Evolutionary conservation across 2,113 vertebrate species (phyloP), one percentile per base, ranked within the genome.

Genomic region (Aythya baeri): DNA sequence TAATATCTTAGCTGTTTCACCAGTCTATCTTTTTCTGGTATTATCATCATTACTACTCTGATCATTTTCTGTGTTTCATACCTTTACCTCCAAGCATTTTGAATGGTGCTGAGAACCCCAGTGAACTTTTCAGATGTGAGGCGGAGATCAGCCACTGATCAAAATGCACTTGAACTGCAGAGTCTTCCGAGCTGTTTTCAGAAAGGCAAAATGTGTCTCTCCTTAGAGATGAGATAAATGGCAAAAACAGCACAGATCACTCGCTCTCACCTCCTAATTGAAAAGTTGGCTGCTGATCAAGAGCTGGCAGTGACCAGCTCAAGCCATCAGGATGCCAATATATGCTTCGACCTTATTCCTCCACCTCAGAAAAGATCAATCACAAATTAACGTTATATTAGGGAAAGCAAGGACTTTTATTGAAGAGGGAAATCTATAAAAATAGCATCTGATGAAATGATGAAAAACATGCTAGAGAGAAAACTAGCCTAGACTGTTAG

Each of bases 281-380:
- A 98, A 98, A 94, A 97, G 81, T 85, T 98, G 97, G 97, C 97
- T 91, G 83, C 79, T 93, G 86, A 96, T 97, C 97, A 97, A 97
- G 93, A 86, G 58, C 32, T 86, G 84, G 92, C 83, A 85, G 86
- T 96, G 92, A 96, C 96, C 97, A 93, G 36, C 75, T 70, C 79
- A 88, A 96, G 80, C 68, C 96, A 94, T 97, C 65, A 74, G 83
- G 87, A 93, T 80, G 65, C 80, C 95, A 85, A 41, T 92, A 55
- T 72, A 91, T 49, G 58, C 61, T 97, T 95, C 13, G 34, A 96
- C 96, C 95, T 91, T 91, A 93, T 95, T 96, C 95, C 93, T 96
- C 58, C 84, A 91, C 71, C 89, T 78, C 82, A 83, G 62, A 70
- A 88, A 79, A 94, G 72, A 95, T 97, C 94, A 68, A 93, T 96